Conservation (phyloP, 2,888 invertebrate species). For the Leptinotarsa rubiginosa region DNA sequence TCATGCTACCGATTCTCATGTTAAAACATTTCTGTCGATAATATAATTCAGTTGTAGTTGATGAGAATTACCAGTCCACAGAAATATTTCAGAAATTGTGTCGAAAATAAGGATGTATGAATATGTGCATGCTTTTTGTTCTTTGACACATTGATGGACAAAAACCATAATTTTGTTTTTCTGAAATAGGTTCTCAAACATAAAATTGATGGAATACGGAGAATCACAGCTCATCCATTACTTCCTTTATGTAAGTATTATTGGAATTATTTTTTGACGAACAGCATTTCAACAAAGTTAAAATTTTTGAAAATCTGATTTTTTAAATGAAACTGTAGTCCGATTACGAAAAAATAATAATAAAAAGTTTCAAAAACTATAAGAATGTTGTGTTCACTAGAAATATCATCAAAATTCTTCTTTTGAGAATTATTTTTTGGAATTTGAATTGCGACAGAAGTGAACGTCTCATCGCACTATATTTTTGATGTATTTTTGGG, state of each 20-base stretch:
- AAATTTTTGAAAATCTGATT: no score
- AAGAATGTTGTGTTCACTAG: no score
- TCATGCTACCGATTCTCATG: no score
- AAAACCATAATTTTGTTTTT: constrained; percentile 40
- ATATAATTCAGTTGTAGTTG: background rate
- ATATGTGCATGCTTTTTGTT: constrained; percentile 15
- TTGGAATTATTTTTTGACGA: background rate
- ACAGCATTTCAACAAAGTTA: background rate
- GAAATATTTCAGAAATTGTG: background rate
- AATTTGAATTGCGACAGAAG: no score
- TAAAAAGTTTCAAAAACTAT: no score
- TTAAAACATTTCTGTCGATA: no score
- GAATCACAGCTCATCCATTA: constrained; percentile 95
- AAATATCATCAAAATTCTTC: no score
- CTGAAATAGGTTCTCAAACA: constrained; percentile 88
- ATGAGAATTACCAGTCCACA: background rate
- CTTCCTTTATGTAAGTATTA: constrained; percentile 93
- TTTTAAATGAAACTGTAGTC: no score
- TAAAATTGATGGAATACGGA: constrained; percentile 92
- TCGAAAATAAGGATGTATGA: background rate
- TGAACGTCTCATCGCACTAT: no score
- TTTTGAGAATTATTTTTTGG: no score
- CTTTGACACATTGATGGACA: background rate
- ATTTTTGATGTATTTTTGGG: no score
- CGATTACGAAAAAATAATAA: no score